Evolutionary conservation across 2,888 invertebrate species (phyloP).

Genomic region (Entomobrya multifasciata): DNA sequence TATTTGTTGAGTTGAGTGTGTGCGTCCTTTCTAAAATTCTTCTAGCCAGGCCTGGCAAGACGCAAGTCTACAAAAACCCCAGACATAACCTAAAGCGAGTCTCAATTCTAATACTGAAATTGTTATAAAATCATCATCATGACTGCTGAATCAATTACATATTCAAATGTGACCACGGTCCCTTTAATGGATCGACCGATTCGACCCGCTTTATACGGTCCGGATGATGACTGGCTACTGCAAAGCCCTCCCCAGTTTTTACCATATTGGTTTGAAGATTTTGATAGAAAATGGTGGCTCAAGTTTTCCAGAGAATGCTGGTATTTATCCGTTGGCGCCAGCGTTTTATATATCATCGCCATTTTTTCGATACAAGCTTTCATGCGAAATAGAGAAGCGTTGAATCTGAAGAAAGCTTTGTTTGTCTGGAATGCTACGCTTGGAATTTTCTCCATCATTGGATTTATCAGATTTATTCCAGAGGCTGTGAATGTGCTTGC

Average conservation of each 20-base stretch:
- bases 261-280: constrained; percentile 63
- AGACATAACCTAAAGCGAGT: neutral
- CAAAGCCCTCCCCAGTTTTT: constrained; percentile 56
- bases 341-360: constrained; percentile 93
- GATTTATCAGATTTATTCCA: constrained; percentile 94
- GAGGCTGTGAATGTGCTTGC: constrained; percentile 91
- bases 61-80: constrained; percentile 18
- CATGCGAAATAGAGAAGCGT: constrained; percentile 95
- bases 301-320: constrained; percentile 86
- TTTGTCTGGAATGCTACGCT: constrained; percentile 95
- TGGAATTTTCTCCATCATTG: constrained; percentile 97
- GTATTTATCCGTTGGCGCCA: constrained; percentile 94
- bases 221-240: constrained; percentile 56
- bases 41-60: neutral
- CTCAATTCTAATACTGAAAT: constrained; percentile 21
- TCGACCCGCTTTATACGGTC: too few relatives aligned
- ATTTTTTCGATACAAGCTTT: constrained; percentile 96
- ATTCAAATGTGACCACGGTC: too few relatives aligned
- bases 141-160: constrained; percentile 13
- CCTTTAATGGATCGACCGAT: too few relatives aligned
- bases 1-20: neutral
- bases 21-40: constrained; percentile 68
- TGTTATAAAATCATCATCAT: neutral
- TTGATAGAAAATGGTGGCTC: constrained; percentile 57
- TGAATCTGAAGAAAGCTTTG: constrained; percentile 91